Evolutionary conservation across 2,888 invertebrate genomes (phyloP).

Genomic region (Orgyia antiqua): DNA sequence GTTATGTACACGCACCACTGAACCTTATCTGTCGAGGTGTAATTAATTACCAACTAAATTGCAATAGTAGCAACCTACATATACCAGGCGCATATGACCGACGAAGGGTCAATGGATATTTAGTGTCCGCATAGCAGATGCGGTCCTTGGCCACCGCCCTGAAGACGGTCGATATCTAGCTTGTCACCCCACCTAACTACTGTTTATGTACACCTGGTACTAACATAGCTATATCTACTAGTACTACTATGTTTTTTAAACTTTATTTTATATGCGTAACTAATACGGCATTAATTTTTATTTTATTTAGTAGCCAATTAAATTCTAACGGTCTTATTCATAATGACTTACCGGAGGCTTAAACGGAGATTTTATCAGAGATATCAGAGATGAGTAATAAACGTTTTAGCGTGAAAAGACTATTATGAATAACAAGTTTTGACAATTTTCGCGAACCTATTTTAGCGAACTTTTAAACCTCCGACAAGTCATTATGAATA

Average conservation of each 20-base stretch:
- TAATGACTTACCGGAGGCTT: no score
- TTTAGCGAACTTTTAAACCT: no score
- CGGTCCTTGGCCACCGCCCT: conserved; percentile 73
- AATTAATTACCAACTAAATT: conserved; percentile 72
- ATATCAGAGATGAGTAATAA: no score
- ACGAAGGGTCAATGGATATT: conserved; percentile 73
- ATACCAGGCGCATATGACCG: conserved; percentile 50
- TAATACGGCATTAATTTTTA: no score
- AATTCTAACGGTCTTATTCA: no score
- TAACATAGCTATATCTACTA: conserved; percentile 38
- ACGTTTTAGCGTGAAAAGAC: no score
- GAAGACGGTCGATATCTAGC: conserved; percentile 72
- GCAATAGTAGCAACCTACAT: conserved; percentile 32
- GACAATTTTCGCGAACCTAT: no score
- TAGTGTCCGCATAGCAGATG: conserved; percentile 74
- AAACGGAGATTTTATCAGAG: no score
- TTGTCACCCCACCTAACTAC: conserved; percentile 70
- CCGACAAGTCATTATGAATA: no score
- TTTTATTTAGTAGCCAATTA: no score
- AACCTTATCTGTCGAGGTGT: conserved; percentile 69
- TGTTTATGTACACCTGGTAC: conserved; percentile 71
- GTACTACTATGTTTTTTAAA: conserved; percentile 16
- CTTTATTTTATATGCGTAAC: no score
- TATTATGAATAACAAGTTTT: no score
- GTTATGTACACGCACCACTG: conserved; percentile 39